Conservation (phyloP, 2,888 invertebrate genomes). For the Clitarchus hookeri region DNA sequence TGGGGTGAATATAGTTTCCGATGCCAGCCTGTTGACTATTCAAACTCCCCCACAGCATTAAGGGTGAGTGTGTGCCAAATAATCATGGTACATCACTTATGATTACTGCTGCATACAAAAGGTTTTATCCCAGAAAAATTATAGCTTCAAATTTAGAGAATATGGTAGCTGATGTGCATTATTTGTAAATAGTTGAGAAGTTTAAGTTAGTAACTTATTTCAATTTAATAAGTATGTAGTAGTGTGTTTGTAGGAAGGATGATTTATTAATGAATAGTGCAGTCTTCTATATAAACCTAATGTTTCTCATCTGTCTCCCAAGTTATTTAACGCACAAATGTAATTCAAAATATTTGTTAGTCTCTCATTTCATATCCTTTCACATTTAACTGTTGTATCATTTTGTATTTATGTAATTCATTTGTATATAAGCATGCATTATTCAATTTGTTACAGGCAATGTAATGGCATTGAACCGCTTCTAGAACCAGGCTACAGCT, state of each 20-base stretch:
- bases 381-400: no score
- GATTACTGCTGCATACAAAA: constrained; percentile 18
- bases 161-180: no score
- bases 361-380: no score
- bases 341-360: no score
- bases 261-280: not conserved
- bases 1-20: constrained; percentile 85
- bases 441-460: not conserved
- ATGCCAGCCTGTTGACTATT: constrained; percentile 91
- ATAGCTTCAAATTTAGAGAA: not conserved
- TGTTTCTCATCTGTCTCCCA: no score
- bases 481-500: not conserved
- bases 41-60: constrained; percentile 75
- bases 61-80: constrained; percentile 69
- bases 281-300: no score
- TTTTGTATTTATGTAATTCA: not conserved
- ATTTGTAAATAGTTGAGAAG: no score
- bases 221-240: not conserved
- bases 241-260: not conserved
- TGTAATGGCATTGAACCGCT: not conserved
- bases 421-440: not conserved
- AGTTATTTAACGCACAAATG: no score
- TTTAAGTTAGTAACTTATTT: not conserved
- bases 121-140: constrained; percentile 39
- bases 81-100: constrained; percentile 31